A percentile compares a stretch with the other conserved stretches of the same genome.
phyloP scores from a whole-genome alignment of 1,140 invertebrate species.

The Rhyacophila brunnea region DNA sequence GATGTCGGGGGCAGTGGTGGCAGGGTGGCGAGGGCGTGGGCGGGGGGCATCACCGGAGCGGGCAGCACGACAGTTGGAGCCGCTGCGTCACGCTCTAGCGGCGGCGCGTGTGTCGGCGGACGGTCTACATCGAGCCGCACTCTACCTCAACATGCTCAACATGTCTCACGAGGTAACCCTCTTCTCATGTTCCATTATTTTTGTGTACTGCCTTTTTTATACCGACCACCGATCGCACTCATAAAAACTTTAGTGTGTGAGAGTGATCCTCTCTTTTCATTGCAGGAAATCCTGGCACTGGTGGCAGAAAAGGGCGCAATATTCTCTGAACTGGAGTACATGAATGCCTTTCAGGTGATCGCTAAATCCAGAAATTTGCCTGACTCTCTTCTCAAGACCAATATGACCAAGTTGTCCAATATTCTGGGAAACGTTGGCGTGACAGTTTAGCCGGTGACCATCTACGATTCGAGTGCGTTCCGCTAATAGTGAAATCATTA shows the following conservation, averaged over 20 bases:
- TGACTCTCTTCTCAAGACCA: conserved; percentile 48
- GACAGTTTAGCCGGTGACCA: conserved; percentile 43
- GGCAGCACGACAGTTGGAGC: conserved; percentile 53
- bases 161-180: conserved; percentile 75
- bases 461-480: too few species aligned
- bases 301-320: conserved; percentile 79
- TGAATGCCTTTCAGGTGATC: conserved; percentile 77
- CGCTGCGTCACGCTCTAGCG: conserved; percentile 47
- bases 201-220: too few species aligned
- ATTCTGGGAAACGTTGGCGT: conserved; percentile 55
- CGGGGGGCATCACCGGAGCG: conserved; percentile 70
- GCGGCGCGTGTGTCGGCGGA: conserved; percentile 45
- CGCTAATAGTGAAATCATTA: too few species aligned
- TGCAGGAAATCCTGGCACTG: conserved; percentile 78
- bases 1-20: conserved; percentile 50
- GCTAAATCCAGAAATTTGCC: conserved; percentile 49
- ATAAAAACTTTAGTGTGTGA: too few species aligned
- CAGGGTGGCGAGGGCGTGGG: conserved; percentile 64
- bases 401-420: conserved; percentile 54
- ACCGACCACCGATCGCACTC: too few species aligned
- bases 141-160: conserved; percentile 87
- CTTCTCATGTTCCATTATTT: too few species aligned
- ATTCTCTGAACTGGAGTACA: conserved; percentile 83
- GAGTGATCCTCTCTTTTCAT: conserved; percentile 1
- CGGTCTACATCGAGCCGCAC: conserved; percentile 65